Evolutionary conservation across 2,113 vertebrate species (phyloP).

Genomic region (Mastomys coucha): DNA sequence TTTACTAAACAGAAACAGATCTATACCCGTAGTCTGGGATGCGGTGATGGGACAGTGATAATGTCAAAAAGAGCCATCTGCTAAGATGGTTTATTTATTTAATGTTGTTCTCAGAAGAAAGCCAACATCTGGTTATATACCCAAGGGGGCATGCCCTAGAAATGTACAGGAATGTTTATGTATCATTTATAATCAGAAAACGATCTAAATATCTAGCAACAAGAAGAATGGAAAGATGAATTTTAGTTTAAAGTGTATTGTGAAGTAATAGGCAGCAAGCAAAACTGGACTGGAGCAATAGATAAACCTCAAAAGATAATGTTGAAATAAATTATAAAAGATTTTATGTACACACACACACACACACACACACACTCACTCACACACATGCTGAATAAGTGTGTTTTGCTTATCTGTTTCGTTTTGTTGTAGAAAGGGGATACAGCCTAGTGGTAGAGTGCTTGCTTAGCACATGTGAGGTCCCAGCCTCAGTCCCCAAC

Average conservation of each 20-base stretch:
- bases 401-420: background rate
- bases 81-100: constrained; percentile 51
- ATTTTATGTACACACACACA: too few relatives aligned
- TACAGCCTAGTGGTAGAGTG: background rate
- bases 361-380: background rate
- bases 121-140: background rate
- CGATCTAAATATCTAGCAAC: background rate
- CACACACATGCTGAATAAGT: too few relatives aligned
- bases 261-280: background rate
- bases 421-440: background rate
- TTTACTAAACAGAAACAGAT: constrained; percentile 85
- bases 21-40: constrained; percentile 71
- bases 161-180: background rate
- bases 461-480: background rate
- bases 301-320: background rate
- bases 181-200: background rate
- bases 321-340: background rate
- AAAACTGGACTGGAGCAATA: background rate
- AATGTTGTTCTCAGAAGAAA: constrained; percentile 71
- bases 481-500: background rate
- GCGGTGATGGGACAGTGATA: background rate
- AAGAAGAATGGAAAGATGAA: background rate
- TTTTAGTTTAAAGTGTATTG: background rate
- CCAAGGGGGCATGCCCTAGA: background rate
- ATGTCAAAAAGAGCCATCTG: constrained; percentile 48